phyloP scores from a whole-genome alignment of 2,113 vertebrate genomes.

The Puffinus mauretanicus region DNA sequence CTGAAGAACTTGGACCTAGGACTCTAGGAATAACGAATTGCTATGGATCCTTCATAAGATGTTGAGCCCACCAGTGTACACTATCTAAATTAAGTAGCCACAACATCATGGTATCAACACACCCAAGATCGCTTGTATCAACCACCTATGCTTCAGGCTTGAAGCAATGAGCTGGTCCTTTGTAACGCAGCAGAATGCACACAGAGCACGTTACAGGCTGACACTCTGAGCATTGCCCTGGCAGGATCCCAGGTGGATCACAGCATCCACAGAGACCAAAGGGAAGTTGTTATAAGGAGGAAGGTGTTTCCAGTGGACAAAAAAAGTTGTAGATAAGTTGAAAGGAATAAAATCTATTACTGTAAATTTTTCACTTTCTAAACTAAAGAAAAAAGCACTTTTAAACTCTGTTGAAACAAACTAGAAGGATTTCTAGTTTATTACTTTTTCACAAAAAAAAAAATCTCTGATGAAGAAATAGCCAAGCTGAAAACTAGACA shows the following conservation, averaged over 20 bases:
- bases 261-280: background rate
- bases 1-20: background rate
- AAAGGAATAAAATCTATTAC: background rate
- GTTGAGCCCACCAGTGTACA: background rate
- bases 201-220: background rate
- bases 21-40: background rate
- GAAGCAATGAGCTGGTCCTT: background rate
- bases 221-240: background rate
- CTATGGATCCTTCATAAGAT: background rate
- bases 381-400: background rate
- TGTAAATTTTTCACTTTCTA: background rate
- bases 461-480: background rate
- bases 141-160: background rate
- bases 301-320: background rate
- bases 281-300: background rate
- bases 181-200: fast-evolving
- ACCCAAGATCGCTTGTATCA: background rate
- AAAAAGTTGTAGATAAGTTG: background rate
- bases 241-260: background rate
- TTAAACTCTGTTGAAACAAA: background rate
- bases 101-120: background rate
- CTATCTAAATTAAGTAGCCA: background rate
- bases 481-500: background rate
- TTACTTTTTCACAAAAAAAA: background rate
- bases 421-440: background rate